phyloP scores from a whole-genome alignment of 2,888 invertebrate species.

The Hyposoter didymator region DNA sequence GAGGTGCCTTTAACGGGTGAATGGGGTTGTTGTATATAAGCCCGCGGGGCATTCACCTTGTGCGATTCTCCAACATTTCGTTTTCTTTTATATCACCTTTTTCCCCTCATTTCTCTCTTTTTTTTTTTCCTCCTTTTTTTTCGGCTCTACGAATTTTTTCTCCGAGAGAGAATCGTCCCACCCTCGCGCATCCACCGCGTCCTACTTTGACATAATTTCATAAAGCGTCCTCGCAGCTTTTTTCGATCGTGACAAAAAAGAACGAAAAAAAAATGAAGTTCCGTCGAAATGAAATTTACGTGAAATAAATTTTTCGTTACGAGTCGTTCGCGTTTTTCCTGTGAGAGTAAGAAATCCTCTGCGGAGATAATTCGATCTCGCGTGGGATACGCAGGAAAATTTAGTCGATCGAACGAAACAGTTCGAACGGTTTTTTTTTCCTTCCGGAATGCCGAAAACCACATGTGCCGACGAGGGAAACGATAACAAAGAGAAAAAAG shows the following conservation, averaged over 20 bases:
- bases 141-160: slow-evolving; percentile 42
- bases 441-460: slow-evolving; percentile 6
- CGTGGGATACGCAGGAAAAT: neutral
- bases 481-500: neutral
- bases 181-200: neutral
- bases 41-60: slow-evolving; percentile 75
- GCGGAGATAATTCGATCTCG: neutral
- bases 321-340: neutral
- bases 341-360: neutral
- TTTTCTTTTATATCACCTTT: slow-evolving; percentile 37
- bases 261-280: neutral
- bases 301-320: neutral
- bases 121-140: slow-evolving; percentile 24
- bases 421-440: neutral
- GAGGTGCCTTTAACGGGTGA: slow-evolving; percentile 75
- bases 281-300: neutral
- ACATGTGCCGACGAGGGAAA: slow-evolving; percentile 17
- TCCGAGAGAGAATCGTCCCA: slow-evolving; percentile 34
- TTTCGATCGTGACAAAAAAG: neutral
- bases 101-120: slow-evolving; percentile 20
- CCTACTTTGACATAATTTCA: slow-evolving; percentile 43
- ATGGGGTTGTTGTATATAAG: slow-evolving; percentile 71
- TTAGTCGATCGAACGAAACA: neutral
- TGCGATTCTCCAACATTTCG: slow-evolving; percentile 70
- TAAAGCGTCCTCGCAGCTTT: neutral